Evolutionary conservation across 2,888 invertebrate species (phyloP).

Genomic region (Xiphydria camelus): DNA sequence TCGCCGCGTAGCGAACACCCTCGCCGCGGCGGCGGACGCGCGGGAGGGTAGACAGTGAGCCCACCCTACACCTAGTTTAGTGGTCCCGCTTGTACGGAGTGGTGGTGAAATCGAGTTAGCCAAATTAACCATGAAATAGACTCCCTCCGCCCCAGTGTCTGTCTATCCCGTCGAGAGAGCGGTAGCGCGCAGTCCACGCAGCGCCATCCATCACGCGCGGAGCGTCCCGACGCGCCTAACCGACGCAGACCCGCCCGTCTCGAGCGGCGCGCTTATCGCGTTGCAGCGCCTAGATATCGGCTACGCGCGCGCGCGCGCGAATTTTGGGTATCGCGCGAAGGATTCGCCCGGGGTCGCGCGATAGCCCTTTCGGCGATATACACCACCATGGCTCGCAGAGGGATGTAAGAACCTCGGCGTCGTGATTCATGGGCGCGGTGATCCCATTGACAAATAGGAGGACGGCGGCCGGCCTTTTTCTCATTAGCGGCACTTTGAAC

Average conservation of each 20-base stretch:
- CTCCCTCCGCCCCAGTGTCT: constrained; percentile 53
- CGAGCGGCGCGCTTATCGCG: constrained; percentile 43
- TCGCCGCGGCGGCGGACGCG: too few relatives aligned
- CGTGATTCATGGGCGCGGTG: constrained; percentile 46
- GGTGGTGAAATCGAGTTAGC: constrained; percentile 54
- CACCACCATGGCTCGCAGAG: too few relatives aligned
- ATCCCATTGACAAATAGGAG: constrained; percentile 54
- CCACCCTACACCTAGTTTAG: constrained; percentile 38
- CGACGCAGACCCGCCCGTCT: too few relatives aligned
- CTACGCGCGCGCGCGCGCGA: too few relatives aligned
- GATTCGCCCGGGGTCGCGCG: too few relatives aligned
- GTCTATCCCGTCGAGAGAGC: constrained; percentile 43
- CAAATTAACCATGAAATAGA: constrained; percentile 60
- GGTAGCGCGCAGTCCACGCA: too few relatives aligned
- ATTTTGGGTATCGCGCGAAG: too few relatives aligned
- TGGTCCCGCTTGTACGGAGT: constrained; percentile 36
- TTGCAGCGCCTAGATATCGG: constrained; percentile 12
- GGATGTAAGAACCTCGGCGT: too few relatives aligned
- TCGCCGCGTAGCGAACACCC: too few relatives aligned
- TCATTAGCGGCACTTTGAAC: constrained; percentile 58
- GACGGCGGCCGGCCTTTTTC: constrained; percentile 49
- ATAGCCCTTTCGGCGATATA: too few relatives aligned
- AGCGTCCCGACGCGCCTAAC: too few relatives aligned
- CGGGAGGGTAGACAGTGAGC: constrained; percentile 31
- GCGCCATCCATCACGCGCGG: too few relatives aligned